A percentile compares a stretch with the other conserved stretches of the same genome.
These are phyloP conservation scores for Brachionus koreanus DNA, from an alignment of 1,140 invertebrate species.

Conservation along the genomic window DNA sequence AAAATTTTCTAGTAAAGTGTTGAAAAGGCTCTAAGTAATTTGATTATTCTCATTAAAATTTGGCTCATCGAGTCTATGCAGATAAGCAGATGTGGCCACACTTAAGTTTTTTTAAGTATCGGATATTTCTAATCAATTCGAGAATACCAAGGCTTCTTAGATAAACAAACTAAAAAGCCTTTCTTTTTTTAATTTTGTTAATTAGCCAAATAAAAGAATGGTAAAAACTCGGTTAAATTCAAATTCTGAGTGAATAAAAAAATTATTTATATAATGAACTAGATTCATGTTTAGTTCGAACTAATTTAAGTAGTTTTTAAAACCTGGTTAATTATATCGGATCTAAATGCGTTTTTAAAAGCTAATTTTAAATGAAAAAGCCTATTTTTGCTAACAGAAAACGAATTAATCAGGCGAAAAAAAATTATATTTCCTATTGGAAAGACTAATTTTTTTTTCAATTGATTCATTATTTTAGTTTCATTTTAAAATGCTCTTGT, in stretches of 20 bases:
- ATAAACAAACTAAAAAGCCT: background rate
- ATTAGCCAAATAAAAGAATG: background rate
- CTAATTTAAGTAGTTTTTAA: background rate
- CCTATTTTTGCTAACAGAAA: background rate
- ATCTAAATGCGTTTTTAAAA: background rate
- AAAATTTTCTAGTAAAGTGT: background rate
- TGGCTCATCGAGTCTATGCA: background rate
- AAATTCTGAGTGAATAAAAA: background rate
- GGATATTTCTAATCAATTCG: background rate
- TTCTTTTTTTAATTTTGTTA: background rate
- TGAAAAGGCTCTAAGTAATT: background rate
- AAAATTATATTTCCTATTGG: background rate
- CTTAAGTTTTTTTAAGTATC: background rate
- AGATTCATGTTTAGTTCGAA: background rate
- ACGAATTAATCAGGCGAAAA: background rate
- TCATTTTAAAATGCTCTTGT: background rate
- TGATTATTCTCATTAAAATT: background rate
- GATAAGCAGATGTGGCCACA: background rate
- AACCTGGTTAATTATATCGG: background rate
- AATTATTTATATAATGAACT: background rate
- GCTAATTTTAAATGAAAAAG: background rate
- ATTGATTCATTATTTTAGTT: background rate
- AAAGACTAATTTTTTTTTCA: background rate
- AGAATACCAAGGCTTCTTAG: background rate
- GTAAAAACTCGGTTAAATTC: background rate